Conservation (phyloP, 2,797 vertebrate genomes). For the Anguilla megastoma region DNA sequence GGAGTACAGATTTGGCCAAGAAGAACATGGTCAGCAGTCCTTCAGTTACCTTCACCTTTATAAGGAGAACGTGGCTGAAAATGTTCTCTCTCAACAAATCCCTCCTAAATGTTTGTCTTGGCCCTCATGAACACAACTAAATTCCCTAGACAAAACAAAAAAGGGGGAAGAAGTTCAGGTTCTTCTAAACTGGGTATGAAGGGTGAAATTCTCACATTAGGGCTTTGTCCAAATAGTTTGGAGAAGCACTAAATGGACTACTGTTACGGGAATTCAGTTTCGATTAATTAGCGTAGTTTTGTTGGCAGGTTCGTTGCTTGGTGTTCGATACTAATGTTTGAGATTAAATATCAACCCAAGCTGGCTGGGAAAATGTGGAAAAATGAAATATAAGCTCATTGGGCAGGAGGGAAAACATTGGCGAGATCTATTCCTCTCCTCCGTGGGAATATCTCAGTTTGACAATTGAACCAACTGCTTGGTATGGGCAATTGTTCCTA, state of each 20-base stretch:
- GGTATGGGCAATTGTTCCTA: conserved; percentile 37
- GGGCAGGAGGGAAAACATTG: background rate
- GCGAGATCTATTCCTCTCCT: background rate
- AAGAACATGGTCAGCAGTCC: background rate
- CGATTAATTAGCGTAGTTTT: background rate
- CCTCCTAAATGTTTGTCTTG: background rate
- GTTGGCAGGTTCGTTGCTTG: background rate
- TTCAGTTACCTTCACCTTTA: background rate
- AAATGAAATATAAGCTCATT: background rate
- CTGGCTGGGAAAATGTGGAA: background rate
- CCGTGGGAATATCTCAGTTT: background rate
- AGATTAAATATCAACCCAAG: background rate
- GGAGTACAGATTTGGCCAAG: background rate
- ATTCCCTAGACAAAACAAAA: background rate
- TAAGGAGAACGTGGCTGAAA: conserved; percentile 3
- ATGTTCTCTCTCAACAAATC: background rate
- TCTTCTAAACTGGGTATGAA: background rate
- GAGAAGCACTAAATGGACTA: conserved; percentile 4
- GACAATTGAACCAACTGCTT: conserved; percentile 35
- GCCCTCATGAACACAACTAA: background rate
- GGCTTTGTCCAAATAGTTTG: conserved; percentile 27
- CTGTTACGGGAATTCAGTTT: background rate
- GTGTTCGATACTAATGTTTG: background rate
- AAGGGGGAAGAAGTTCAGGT: background rate
- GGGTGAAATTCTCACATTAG: background rate